Evolutionary conservation across 2,888 invertebrate species (phyloP).

Genomic region (Gymnocheta viridis): DNA sequence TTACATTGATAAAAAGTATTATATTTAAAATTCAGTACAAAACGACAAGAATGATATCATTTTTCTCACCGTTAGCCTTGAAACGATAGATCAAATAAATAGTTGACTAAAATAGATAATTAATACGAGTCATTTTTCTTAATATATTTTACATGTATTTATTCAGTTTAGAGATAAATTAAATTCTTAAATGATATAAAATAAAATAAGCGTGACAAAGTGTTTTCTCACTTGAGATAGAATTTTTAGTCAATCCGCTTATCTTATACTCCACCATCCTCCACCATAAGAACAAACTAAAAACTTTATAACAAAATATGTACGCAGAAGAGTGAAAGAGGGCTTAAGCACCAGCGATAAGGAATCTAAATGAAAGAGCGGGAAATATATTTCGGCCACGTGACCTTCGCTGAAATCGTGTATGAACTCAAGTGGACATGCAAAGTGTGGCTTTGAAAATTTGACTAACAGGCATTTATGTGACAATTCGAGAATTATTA

Average conservation of each 20-base stretch:
- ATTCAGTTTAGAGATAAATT: neutral
- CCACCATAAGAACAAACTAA: no score
- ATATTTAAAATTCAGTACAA: constrained; percentile 12
- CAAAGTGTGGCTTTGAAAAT: no score
- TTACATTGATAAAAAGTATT: constrained; percentile 52
- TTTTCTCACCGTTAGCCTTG: constrained; percentile 20
- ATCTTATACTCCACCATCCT: no score
- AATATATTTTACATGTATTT: neutral
- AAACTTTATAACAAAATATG: no score
- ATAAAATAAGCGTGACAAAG: neutral
- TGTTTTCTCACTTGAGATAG: neutral
- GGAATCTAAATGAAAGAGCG: no score
- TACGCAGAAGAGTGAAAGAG: no score
- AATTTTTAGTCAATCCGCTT: neutral
- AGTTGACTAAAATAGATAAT: neutral
- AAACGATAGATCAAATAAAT: neutral
- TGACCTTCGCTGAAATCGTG: no score
- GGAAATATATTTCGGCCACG: no score
- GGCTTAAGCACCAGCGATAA: no score
- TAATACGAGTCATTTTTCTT: neutral
- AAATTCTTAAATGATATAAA: neutral
- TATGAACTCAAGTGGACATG: no score
- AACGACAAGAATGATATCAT: constrained; percentile 26
- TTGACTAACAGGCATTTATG: no score
- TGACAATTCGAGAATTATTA: no score